These are phyloP conservation scores for Amphiduros pacificus DNA, from an alignment of 2,888 invertebrate genomes.

Conservation along the genomic window DNA sequence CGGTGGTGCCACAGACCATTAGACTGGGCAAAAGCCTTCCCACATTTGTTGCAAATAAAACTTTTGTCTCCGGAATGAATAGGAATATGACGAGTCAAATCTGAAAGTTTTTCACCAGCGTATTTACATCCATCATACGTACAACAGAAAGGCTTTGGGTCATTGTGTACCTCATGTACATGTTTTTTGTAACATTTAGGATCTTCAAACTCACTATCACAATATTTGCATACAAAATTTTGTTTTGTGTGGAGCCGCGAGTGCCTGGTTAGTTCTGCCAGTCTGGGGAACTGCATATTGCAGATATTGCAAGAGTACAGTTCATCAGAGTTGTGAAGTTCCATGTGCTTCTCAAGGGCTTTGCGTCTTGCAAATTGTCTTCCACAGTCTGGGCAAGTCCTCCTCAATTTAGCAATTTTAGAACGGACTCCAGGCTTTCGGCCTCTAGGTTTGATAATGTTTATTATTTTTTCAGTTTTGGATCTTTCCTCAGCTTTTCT, in stretches of 20 bases:
- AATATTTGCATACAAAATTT: slow-evolving; percentile 32
- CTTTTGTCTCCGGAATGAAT: slow-evolving; percentile 38
- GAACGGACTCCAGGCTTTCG: too few species aligned
- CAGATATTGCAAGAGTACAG: slow-evolving; percentile 34
- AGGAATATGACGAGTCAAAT: slow-evolving; percentile 34
- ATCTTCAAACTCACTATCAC: slow-evolving; percentile 28
- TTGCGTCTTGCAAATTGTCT: slow-evolving; percentile 18
- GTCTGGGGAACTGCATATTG: slow-evolving; percentile 31
- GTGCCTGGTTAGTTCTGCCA: slow-evolving; percentile 36
- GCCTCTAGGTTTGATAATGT: too few species aligned
- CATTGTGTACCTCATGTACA: slow-evolving; percentile 29
- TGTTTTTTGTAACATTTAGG: slow-evolving; percentile 33
- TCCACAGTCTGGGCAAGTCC: slow-evolving; percentile 25
- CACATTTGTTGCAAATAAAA: slow-evolving; percentile 37
- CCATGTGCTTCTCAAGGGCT: slow-evolving; percentile 15
- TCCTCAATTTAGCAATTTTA: too few species aligned
- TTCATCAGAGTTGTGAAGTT: slow-evolving; percentile 9
- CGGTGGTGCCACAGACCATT: slow-evolving; percentile 35
- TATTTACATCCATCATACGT: slow-evolving; percentile 34
- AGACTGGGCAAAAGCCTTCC: slow-evolving; percentile 36
- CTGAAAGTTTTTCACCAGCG: slow-evolving; percentile 31
- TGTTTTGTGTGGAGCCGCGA: slow-evolving; percentile 30
- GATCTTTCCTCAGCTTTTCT: too few species aligned
- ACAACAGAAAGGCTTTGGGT: slow-evolving; percentile 37
- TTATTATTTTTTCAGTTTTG: too few species aligned